These are phyloP conservation scores for Labrus mixtus DNA, from an alignment of 2,113 vertebrate species.

Conservation along the genomic window DNA sequence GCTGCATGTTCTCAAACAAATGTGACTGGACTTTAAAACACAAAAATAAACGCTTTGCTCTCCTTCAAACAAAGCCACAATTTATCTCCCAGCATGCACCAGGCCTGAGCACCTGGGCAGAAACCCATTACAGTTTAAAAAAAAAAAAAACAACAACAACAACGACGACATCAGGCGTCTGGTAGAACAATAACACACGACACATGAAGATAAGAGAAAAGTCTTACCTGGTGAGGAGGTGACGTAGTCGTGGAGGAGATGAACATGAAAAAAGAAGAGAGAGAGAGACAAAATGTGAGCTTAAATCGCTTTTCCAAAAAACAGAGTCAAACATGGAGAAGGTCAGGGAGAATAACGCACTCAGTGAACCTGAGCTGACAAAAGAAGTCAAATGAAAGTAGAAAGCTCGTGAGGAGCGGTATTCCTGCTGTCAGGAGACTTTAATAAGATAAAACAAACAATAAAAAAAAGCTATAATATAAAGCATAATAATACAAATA, in stretches of 20 bases:
- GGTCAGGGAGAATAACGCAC: too few species aligned
- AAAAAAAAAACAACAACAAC: neutral
- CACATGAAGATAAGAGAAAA: neutral
- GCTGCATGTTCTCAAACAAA: neutral
- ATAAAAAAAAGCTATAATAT: too few species aligned
- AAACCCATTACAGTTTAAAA: constrained; percentile 1
- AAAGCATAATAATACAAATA: too few species aligned
- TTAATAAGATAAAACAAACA: too few species aligned
- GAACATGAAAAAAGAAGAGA: constrained; percentile 32
- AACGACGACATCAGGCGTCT: neutral
- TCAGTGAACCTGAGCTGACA: too few species aligned
- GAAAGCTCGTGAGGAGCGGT: too few species aligned
- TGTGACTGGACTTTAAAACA: neutral
- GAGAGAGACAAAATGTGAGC: constrained; percentile 21
- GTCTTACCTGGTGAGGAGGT: constrained; percentile 44
- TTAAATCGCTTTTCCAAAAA: too few species aligned
- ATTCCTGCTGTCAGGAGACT: too few species aligned
- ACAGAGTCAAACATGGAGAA: neutral
- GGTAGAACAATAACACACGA: neutral
- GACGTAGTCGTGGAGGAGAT: neutral
- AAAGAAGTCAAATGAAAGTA: too few species aligned
- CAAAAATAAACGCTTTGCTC: constrained; percentile 17
- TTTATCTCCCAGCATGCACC: neutral
- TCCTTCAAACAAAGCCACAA: neutral
- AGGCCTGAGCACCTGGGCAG: neutral